Evolutionary conservation across 2,797 vertebrate genomes (phyloP).

Genomic region (Crypturellus tataupa): DNA sequence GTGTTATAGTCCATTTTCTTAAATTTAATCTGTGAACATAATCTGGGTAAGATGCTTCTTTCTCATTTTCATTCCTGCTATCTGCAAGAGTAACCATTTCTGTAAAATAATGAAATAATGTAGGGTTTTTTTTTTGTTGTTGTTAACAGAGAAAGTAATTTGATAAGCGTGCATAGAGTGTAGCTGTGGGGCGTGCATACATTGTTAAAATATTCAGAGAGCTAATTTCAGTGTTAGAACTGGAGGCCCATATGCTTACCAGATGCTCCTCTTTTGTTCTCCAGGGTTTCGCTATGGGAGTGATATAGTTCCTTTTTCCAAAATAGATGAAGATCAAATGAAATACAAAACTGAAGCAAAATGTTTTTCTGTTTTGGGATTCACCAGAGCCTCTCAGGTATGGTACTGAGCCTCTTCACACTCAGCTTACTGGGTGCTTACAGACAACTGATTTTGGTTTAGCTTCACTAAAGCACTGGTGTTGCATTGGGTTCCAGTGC

Average conservation of each 20-base stretch:
- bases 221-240: constrained; percentile 55
- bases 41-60: constrained; percentile 1
- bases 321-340: constrained; percentile 98
- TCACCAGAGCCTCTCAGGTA: constrained; percentile 89
- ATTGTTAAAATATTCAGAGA: constrained; percentile 68
- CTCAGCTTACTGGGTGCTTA: neutral
- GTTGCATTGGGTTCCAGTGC: neutral
- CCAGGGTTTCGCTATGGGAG: constrained; percentile 95
- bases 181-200: constrained; percentile 23
- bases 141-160: constrained; percentile 63
- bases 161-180: constrained; percentile 32
- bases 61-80: constrained; percentile 32
- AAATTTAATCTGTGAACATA: constrained; percentile 48
- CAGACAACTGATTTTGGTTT: neutral
- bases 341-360: constrained; percentile 94
- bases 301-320: constrained; percentile 97
- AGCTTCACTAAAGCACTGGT: neutral
- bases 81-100: constrained; percentile 43
- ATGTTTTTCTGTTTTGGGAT: constrained; percentile 94
- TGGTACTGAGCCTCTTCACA: neutral
- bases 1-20: constrained; percentile 11
- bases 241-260: constrained; percentile 63
- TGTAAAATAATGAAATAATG: neutral
- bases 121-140: neutral
- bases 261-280: constrained; percentile 67